Conservation (phyloP, 2,113 vertebrate species). For the Lepus timidus region DNA sequence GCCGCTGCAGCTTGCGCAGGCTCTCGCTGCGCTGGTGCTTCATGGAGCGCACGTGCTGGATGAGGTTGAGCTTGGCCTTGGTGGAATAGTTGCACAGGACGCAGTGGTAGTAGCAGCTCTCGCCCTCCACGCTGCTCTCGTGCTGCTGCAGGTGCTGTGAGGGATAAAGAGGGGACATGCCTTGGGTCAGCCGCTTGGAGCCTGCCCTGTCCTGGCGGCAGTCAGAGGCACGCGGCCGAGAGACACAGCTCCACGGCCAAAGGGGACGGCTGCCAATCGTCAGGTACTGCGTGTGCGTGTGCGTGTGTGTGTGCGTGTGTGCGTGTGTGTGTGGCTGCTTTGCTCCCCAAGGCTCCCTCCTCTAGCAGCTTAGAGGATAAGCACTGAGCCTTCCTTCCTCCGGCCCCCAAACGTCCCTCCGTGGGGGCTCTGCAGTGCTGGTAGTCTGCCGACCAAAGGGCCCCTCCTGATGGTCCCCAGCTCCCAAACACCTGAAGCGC, state of each 20-base stretch:
- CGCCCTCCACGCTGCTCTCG: slow-evolving; percentile 95
- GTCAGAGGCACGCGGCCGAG: not conserved
- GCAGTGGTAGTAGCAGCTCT: slow-evolving; percentile 98
- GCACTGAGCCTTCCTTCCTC: not conserved
- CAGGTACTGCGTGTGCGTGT: not conserved
- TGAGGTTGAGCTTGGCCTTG: slow-evolving; percentile 99
- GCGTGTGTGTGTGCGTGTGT: too few relatives aligned
- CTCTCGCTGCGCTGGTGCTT: slow-evolving; percentile 98
- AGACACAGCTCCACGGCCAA: fast-evolving
- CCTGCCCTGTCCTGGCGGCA: fast-evolving
- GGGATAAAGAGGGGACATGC: slow-evolving; percentile 59
- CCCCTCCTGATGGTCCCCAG: not conserved
- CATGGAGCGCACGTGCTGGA: slow-evolving; percentile 99
- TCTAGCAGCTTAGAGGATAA: not conserved
- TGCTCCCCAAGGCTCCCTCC: fast-evolving
- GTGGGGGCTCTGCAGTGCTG: fast-evolving
- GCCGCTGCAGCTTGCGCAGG: slow-evolving; percentile 96
- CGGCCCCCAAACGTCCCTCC: not conserved
- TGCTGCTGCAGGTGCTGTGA: slow-evolving; percentile 98
- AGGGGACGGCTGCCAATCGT: fast-evolving
- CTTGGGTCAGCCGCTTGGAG: not conserved
- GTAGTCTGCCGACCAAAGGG: too few relatives aligned
- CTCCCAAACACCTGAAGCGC: too few relatives aligned
- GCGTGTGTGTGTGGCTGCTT: fast-evolving
- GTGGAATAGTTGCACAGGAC: slow-evolving; percentile 98